Evolutionary conservation across 2,113 vertebrate species (phyloP).

Genomic region (Rousettus leschenaultii): DNA sequence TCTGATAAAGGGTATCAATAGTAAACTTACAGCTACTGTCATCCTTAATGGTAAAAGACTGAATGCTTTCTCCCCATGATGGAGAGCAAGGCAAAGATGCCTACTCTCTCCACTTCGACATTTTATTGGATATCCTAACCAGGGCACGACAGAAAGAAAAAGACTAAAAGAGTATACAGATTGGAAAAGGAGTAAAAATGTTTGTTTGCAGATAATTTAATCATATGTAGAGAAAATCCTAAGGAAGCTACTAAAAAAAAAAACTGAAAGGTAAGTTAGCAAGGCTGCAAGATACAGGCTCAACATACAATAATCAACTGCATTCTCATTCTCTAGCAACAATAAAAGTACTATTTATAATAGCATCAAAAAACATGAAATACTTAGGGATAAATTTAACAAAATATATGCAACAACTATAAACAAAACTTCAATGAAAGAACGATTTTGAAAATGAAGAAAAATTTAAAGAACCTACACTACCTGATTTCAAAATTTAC

Average conservation of each 20-base stretch:
- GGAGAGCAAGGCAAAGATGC: not conserved
- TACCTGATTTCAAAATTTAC: not conserved
- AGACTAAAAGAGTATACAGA: not conserved
- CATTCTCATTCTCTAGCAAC: not conserved
- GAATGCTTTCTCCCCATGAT: not conserved
- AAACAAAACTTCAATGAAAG: not conserved
- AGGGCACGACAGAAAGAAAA: not conserved
- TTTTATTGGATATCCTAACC: not conserved
- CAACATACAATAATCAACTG: not conserved
- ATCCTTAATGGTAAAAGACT: not conserved
- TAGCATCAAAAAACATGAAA: not conserved
- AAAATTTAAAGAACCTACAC: not conserved
- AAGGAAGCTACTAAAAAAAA: not conserved
- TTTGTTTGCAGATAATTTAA: not conserved
- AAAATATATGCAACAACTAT: not conserved
- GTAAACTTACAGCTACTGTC: not conserved
- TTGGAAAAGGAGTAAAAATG: not conserved
- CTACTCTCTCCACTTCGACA: not conserved
- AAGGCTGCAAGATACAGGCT: not conserved
- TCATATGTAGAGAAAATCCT: not conserved
- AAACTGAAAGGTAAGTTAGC: not conserved
- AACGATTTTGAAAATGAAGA: not conserved
- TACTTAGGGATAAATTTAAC: not conserved
- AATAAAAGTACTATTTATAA: not conserved
- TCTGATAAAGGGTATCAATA: not conserved